Evolutionary conservation across 2,888 invertebrate genomes (phyloP).

Genomic region (Pseudococcus viburni): DNA sequence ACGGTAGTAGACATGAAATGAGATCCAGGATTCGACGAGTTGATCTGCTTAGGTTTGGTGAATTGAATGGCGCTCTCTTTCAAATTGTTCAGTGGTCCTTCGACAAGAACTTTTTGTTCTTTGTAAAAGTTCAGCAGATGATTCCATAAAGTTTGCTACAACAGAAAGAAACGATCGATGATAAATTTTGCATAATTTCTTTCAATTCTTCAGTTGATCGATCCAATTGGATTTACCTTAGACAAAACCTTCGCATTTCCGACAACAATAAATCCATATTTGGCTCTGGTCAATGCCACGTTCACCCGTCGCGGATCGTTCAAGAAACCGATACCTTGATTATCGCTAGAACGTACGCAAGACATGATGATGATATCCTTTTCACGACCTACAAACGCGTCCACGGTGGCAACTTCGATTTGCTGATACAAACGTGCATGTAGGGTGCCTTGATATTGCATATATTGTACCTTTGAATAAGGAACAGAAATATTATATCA

Average conservation of each 20-base stretch:
- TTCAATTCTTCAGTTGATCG: not conserved
- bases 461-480: conserved; percentile 82
- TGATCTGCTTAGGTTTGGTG: conserved; percentile 96
- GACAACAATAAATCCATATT: conserved; percentile 97
- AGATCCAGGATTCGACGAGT: conserved; percentile 94
- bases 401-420: conserved; percentile 99
- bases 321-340: conserved; percentile 98
- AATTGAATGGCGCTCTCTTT: conserved; percentile 97
- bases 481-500: not conserved
- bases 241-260: conserved; percentile 99
- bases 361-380: conserved; percentile 99
- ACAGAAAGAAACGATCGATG: not conserved
- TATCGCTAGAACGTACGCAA: conserved; percentile 98
- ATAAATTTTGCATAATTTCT: not conserved
- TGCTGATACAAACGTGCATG: conserved; percentile 98
- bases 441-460: conserved; percentile 98
- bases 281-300: conserved; percentile 97
- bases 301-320: conserved; percentile 98
- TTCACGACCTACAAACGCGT: conserved; percentile 99
- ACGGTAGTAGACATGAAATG: conserved; percentile 98
- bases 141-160: conserved; percentile 94
- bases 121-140: conserved; percentile 97
- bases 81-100: conserved; percentile 96
- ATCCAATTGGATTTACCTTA: conserved; percentile 74
- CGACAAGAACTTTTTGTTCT: conserved; percentile 95